These are phyloP conservation scores for Eremobia ochroleuca DNA, from an alignment of 2,888 invertebrate species.

Conservation along the genomic window DNA sequence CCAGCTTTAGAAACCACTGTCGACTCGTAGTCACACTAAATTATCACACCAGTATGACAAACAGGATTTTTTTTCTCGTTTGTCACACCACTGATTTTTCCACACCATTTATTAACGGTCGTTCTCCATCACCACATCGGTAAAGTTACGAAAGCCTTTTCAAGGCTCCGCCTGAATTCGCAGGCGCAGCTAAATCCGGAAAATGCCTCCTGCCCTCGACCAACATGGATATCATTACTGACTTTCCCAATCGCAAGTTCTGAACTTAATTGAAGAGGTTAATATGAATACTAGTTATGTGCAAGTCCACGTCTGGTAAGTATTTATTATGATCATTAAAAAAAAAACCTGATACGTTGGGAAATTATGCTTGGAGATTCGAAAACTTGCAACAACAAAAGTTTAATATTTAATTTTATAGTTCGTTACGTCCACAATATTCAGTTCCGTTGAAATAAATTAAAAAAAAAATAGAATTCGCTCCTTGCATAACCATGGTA, in stretches of 20 bases:
- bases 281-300: background rate
- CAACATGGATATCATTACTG: background rate
- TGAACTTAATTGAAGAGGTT: background rate
- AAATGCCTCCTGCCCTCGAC: background rate
- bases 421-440: background rate
- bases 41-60: too few relatives aligned
- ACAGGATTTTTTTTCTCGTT: too few relatives aligned
- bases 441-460: background rate
- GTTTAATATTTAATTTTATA: background rate
- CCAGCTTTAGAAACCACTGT: background rate
- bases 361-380: background rate
- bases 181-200: background rate
- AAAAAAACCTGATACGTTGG: background rate
- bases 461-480: background rate
- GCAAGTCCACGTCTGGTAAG: background rate
- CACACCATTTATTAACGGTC: too few relatives aligned
- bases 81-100: too few relatives aligned
- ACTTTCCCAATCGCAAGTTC: background rate
- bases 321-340: background rate
- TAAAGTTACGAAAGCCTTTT: background rate
- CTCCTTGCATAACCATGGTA: constrained; percentile 39
- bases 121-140: background rate
- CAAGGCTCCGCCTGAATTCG: background rate
- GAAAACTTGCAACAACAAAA: background rate
- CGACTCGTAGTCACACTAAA: too few relatives aligned